These are phyloP conservation scores for Centropyge bicolor DNA, from an alignment of 2,797 vertebrate genomes.

Conservation along the genomic window DNA sequence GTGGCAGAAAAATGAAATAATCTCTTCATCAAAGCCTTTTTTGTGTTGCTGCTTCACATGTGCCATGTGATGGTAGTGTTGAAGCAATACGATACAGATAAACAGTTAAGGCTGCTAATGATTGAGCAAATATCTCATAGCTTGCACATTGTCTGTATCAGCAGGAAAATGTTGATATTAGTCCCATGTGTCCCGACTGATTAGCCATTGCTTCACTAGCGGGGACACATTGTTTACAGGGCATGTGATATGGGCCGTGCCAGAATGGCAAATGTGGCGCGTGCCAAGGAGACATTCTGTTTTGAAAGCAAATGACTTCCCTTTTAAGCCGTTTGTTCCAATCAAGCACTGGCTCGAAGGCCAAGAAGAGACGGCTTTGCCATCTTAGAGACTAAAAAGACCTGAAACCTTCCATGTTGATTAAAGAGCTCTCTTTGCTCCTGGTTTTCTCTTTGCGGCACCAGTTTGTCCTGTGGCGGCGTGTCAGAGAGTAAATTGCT, in stretches of 20 bases:
- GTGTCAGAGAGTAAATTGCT: slow-evolving; percentile 60
- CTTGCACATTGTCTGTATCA: slow-evolving; percentile 33
- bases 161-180: slow-evolving; percentile 41
- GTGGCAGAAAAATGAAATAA: slow-evolving; percentile 59
- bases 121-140: slow-evolving; percentile 9
- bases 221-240: slow-evolving; percentile 49
- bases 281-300: slow-evolving; percentile 60
- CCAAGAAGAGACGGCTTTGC: slow-evolving; percentile 58
- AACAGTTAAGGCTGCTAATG: slow-evolving; percentile 31
- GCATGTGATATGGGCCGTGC: slow-evolving; percentile 47
- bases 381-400: slow-evolving; percentile 53
- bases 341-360: slow-evolving; percentile 64
- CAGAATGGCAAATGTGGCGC: slow-evolving; percentile 52
- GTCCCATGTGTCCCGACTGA: slow-evolving; percentile 44
- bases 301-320: slow-evolving; percentile 61
- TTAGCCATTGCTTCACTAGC: slow-evolving; percentile 45
- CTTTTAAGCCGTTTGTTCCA: slow-evolving; percentile 62
- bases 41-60: slow-evolving; percentile 43
- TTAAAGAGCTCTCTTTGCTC: slow-evolving; percentile 65
- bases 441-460: slow-evolving; percentile 55
- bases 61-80: slow-evolving; percentile 9
- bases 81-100: slow-evolving; percentile 30
- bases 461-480: slow-evolving; percentile 60
- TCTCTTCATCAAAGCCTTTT: slow-evolving; percentile 60
- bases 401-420: slow-evolving; percentile 62